phyloP scores from a whole-genome alignment of 2,888 invertebrate species.

The Athetis lepigone region DNA sequence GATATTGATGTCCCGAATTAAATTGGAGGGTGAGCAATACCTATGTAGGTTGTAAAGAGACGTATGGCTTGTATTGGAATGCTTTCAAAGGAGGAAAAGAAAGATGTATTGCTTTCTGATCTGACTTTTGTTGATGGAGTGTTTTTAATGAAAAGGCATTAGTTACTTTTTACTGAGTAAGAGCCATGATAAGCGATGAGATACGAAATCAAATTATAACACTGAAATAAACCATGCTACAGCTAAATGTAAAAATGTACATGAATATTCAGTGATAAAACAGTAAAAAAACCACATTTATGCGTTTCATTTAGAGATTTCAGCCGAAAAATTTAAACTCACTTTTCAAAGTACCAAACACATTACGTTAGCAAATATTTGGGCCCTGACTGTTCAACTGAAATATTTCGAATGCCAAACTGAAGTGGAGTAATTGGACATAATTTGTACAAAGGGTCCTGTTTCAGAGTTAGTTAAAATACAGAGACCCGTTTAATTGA shows the following conservation, averaged over 20 bases:
- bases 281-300: neutral
- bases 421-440: constrained; percentile 53
- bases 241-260: neutral
- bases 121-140: constrained; percentile 12
- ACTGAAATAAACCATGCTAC: neutral
- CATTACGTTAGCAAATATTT: constrained; percentile 26
- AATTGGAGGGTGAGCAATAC: constrained; percentile 18
- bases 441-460: constrained; percentile 56
- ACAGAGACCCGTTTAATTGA: constrained; percentile 37
- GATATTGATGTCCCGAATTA: constrained; percentile 31
- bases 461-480: constrained; percentile 32
- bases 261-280: neutral
- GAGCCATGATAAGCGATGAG: neutral
- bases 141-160: neutral
- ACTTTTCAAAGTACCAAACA: constrained; percentile 19
- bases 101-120: constrained; percentile 43
- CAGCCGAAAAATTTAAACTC: neutral
- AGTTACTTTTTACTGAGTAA: neutral
- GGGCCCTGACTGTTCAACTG: constrained; percentile 19
- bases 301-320: neutral
- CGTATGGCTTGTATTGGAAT: constrained; percentile 33
- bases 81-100: constrained; percentile 45
- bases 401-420: constrained; percentile 39
- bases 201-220: too few relatives aligned
- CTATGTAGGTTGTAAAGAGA: constrained; percentile 4